Conservation (phyloP, 2,113 vertebrate species). For the Montifringilla adamsi region DNA sequence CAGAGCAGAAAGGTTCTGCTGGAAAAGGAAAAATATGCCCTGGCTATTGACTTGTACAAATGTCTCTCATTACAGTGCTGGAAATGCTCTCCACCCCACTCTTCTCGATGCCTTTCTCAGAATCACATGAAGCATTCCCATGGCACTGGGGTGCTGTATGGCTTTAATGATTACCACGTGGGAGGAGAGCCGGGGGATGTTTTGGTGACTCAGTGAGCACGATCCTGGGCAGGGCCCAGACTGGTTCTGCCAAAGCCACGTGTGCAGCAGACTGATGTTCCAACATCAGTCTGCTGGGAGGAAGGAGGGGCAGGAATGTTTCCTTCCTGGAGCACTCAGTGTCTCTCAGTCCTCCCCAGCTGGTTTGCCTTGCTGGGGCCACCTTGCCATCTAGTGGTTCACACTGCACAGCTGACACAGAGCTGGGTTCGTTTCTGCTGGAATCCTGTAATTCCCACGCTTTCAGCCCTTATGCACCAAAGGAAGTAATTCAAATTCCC, state of each 20-base stretch:
- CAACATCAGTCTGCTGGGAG: neutral
- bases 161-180: neutral
- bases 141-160: no score
- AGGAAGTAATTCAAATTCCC: neutral
- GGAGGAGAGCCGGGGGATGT: neutral
- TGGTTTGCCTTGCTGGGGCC: neutral
- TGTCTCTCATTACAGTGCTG: neutral
- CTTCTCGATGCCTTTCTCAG: neutral
- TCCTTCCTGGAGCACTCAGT: neutral
- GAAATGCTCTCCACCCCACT: neutral
- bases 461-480: accelerated
- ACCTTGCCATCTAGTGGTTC: conserved; percentile 52
- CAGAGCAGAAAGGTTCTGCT: neutral
- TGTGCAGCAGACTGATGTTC: neutral
- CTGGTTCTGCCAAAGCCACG: neutral
- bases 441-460: accelerated
- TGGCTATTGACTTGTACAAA: neutral
- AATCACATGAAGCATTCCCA: neutral
- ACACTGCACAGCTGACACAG: neutral
- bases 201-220: neutral
- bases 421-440: neutral
- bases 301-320: neutral
- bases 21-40: neutral
- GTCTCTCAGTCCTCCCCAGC: no score
- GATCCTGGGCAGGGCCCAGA: neutral